phyloP scores from a whole-genome alignment of 1,140 invertebrate genomes.

The Tetragonula clypearis region DNA sequence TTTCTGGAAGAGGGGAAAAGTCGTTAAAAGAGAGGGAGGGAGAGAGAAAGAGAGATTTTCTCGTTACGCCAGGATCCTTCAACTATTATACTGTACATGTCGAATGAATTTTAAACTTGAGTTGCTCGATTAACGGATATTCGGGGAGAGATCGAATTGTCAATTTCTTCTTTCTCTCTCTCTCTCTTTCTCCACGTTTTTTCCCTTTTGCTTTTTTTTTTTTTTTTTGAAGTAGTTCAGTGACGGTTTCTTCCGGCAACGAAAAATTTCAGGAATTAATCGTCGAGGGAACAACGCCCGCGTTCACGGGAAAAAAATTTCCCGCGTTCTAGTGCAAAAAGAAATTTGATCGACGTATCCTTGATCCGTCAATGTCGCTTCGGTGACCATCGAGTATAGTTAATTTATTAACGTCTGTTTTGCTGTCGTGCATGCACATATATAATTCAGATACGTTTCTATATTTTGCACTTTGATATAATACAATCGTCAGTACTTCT shows the following conservation, averaged over 20 bases:
- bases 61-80: not conserved
- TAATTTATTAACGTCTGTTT: not conserved
- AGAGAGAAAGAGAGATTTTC: not conserved
- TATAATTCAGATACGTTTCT: no score
- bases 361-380: not conserved
- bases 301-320: not conserved
- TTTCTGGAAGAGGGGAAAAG: not conserved
- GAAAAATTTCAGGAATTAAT: not conserved
- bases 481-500: no score
- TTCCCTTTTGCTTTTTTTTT: not conserved
- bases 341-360: not conserved
- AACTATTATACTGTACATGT: slow-evolving; percentile 24
- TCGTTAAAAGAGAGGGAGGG: not conserved
- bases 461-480: no score
- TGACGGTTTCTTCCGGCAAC: not conserved
- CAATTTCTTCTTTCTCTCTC: not conserved
- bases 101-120: slow-evolving; percentile 24
- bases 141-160: slow-evolving; percentile 5
- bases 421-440: no score
- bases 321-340: not conserved
- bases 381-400: not conserved
- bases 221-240: not conserved
- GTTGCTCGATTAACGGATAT: slow-evolving; percentile 21
- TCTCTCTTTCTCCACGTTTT: not conserved
- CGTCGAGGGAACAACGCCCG: not conserved